These are phyloP conservation scores for Sepioteuthis lessoniana DNA, from an alignment of 2,888 invertebrate genomes.

Conservation along the genomic window DNA sequence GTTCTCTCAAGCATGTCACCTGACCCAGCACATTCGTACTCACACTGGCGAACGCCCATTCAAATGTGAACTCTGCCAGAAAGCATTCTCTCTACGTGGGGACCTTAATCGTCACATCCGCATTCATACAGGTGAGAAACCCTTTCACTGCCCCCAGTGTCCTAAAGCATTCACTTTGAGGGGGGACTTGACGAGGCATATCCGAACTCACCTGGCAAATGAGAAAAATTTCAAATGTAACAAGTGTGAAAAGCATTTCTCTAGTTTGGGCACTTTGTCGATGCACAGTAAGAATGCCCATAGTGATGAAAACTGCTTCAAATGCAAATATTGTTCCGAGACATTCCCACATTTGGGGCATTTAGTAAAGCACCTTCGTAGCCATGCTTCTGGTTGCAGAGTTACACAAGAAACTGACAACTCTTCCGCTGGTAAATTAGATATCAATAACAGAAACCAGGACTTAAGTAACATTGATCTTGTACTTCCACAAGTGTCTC, in stretches of 20 bases:
- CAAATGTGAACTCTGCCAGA: constrained; percentile 37
- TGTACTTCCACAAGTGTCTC: background rate
- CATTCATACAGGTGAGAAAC: constrained; percentile 41
- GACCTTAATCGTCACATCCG: constrained; percentile 42
- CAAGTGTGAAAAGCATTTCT: constrained; percentile 36
- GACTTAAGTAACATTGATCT: background rate
- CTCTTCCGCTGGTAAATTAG: background rate
- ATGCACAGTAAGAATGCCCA: constrained; percentile 34
- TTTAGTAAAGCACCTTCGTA: background rate
- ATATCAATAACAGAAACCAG: no score
- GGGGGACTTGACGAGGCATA: background rate
- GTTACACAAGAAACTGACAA: no score
- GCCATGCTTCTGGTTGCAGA: background rate
- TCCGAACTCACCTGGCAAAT: background rate
- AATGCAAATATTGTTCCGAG: constrained; percentile 38
- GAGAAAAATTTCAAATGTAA: constrained; percentile 40
- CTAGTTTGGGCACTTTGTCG: constrained; percentile 2
- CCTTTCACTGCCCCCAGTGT: constrained; percentile 44
- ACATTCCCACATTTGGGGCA: background rate
- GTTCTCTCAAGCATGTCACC: constrained; percentile 42
- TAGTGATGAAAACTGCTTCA: background rate
- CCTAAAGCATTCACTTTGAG: background rate
- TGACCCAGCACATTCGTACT: constrained; percentile 38
- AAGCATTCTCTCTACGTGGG: background rate
- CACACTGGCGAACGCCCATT: constrained; percentile 34